These are phyloP conservation scores for Tautogolabrus adspersus DNA, from an alignment of 2,113 vertebrate genomes.

Conservation along the genomic window DNA sequence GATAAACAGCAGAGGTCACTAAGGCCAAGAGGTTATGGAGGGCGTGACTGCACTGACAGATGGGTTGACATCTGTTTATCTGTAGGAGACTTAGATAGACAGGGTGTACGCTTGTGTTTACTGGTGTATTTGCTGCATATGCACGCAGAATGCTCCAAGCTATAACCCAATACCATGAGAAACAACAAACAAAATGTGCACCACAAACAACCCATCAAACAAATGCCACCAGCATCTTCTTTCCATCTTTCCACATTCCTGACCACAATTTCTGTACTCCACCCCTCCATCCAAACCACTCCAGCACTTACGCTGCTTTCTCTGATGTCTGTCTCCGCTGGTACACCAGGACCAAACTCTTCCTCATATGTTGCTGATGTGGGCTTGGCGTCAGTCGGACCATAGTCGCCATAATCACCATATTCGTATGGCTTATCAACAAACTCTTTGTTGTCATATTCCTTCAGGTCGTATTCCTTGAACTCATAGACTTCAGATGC, in stretches of 20 bases:
- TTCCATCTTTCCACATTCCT: slow-evolving; percentile 53
- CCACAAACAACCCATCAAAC: slow-evolving; percentile 15
- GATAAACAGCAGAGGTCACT: slow-evolving; percentile 54
- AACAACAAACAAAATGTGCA: slow-evolving; percentile 53
- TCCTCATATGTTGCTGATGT: slow-evolving; percentile 84
- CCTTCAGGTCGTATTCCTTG: slow-evolving; percentile 87
- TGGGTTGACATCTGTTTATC: slow-evolving; percentile 61
- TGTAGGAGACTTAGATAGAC: slow-evolving; percentile 23
- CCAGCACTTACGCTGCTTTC: slow-evolving; percentile 92
- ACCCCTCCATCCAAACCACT: not conserved
- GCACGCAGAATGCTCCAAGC: slow-evolving; percentile 20
- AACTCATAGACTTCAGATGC: slow-evolving; percentile 86
- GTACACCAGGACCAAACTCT: slow-evolving; percentile 93
- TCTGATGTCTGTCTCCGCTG: slow-evolving; percentile 92
- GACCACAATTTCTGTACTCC: not conserved
- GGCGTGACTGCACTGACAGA: slow-evolving; percentile 35
- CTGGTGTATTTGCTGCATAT: slow-evolving; percentile 31
- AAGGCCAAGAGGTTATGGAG: slow-evolving; percentile 52
- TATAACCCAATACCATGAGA: slow-evolving; percentile 39
- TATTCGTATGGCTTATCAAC: slow-evolving; percentile 86
- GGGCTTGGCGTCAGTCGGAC: slow-evolving; percentile 86
- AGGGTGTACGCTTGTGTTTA: slow-evolving; percentile 43
- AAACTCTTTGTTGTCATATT: slow-evolving; percentile 82
- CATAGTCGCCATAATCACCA: slow-evolving; percentile 89
- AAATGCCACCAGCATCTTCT: slow-evolving; percentile 38